Evolutionary conservation across 2,113 vertebrate genomes (phyloP).

Genomic region (Anarhynchus alexandrinus): DNA sequence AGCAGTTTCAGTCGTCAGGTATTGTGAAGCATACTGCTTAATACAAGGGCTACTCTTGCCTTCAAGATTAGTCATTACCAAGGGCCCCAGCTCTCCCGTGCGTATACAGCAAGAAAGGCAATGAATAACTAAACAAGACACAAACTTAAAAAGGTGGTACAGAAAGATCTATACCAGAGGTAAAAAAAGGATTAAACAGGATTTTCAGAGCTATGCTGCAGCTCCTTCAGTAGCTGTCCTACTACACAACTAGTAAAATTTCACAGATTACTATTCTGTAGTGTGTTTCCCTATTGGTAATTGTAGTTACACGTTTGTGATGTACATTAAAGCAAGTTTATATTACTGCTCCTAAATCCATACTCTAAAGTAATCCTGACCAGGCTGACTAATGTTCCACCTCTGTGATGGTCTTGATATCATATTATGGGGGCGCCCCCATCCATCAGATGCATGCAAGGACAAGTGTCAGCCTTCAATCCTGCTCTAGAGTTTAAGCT

Average conservation of each 20-base stretch:
- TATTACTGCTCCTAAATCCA: not conserved
- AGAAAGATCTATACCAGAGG: not conserved
- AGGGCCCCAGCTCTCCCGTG: not conserved
- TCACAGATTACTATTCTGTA: not conserved
- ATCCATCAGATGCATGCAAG: not conserved
- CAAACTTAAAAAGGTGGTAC: not conserved
- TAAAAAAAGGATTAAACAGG: not conserved
- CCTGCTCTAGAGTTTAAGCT: not conserved
- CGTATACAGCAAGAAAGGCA: not conserved
- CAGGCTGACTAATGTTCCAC: not conserved
- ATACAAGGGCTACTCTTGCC: not conserved
- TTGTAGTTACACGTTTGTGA: not conserved
- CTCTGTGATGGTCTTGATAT: not conserved
- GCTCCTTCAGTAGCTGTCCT: not conserved
- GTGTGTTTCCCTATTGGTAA: not conserved
- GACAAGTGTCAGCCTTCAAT: not conserved
- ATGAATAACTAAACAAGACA: not conserved
- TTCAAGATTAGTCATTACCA: not conserved
- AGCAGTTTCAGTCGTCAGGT: not conserved
- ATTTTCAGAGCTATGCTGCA: not conserved
- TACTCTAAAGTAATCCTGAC: not conserved
- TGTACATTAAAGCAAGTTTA: not conserved
- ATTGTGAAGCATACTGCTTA: not conserved
- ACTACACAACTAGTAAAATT: not conserved
- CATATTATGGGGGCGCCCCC: fast-evolving